Base-by-base conservation (phyloP, 2,888 invertebrate genomes). In the Scaptomyza reducta region DNA sequence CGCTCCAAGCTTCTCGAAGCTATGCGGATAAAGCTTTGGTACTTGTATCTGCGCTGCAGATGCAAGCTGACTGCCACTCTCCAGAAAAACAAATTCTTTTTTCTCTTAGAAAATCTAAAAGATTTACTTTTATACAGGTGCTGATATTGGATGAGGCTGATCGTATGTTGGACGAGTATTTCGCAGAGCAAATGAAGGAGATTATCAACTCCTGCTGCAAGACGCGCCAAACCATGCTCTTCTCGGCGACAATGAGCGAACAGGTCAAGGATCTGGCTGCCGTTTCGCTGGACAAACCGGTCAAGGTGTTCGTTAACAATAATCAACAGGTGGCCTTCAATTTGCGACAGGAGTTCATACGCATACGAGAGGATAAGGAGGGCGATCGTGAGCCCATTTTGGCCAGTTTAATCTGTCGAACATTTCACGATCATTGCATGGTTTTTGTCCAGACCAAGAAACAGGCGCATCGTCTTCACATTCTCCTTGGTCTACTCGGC, bases 161-260 rank as follows among this genome's bases (percentile, higher is more conserved):
- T 91, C 94, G 98, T 81, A 99, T 99, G 98, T 92, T 99, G 74
- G 99, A 99, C 91, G 99, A 99, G 90, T 97, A 98, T 91, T 99
- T 99, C 93, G 97, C 98, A 0, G 98, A 99, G 79, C 99, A 99
- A 92, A 98, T 99, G 98, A 99, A 98, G 90, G 98, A 99, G 92
- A 97, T 99, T 84, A 97, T 99, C 51, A 95, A 95, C 16, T 96
- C 98, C 83, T 99, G 99, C 91, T 94, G 98, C 0, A 94, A 95
- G 61, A 97, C 96, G 14, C 94, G 99, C 10, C 99, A 99, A 92
- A 99, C 98, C 0, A 96, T 99, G 94, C 92, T 99, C 62, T 99
- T 99, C 93, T 99, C 99, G 0, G 99, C 99, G 35, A 99, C 99
- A 13, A 99, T 99, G 99, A 98, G 98, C n/a, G 99, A 99, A 57